Evolutionary conservation across 2,113 vertebrate genomes (phyloP), one percentile per base, ranked within the genome.

Genomic region (Paracanthobrama guichenoti): DNA sequence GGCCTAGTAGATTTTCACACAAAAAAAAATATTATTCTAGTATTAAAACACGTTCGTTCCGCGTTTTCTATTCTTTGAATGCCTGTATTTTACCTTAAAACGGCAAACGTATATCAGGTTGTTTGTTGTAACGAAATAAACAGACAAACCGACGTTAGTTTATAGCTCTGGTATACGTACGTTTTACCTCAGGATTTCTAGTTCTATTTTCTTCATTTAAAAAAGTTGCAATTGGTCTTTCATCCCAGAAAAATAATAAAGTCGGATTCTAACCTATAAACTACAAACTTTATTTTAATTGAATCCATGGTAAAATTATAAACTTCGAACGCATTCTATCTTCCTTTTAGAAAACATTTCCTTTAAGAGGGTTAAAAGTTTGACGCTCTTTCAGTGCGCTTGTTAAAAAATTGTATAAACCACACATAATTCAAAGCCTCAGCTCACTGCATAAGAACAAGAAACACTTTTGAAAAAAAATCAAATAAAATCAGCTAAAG

Each of bases 351-450:
- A 22, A 59, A 39, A 53, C 75, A 14, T 59, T 39, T 53, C 46
- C 18, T 67, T 50, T 46, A 7, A 69, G 20, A 39, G 12, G 48
- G 60, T 66, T 67, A 82, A 82, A 82, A 82, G 80, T 82, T 82
- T 72, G 80, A 71, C 48, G 46, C 80, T 9, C 26, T 22, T 71
- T 26, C 20, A 10, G 26, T 12, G 64, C 18, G 79, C 22, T 53
- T 71, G 6, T 5, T 6, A 42, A 67, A 28, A 57, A 57, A 1
- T 8, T 18, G 35, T 5, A 26, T 62, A 44, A 46, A 62, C 39
- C 76, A 42, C 75, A 78, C 22, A 44, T 44, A 78, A 66, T 66
- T 24, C 24, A 35, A 67, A 79, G 14, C 59, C 72, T 83, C 82
- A 60, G 24, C 71, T 72, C 75, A 59, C 31, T 42, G 39, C 81